Evolutionary conservation across 1,140 invertebrate species (phyloP).

Genomic region (Diachasmimorpha longicaudata): DNA sequence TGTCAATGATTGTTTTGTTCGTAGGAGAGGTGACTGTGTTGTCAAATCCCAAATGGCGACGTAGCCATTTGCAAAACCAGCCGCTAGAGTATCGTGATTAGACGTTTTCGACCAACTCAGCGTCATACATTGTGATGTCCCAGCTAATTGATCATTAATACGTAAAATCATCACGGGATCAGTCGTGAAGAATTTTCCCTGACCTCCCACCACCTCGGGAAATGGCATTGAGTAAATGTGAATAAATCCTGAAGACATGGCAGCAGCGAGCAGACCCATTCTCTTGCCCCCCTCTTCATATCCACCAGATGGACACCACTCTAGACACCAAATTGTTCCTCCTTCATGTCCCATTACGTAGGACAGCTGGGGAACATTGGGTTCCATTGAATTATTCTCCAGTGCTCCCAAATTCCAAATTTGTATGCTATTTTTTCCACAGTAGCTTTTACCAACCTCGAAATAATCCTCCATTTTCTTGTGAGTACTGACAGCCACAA

Average conservation of each 20-base stretch:
- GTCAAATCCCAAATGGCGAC: constrained; percentile 67
- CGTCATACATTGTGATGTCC: constrained; percentile 54
- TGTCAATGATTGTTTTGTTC: constrained; percentile 46
- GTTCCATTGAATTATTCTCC: constrained; percentile 34
- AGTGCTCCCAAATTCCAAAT: constrained; percentile 67
- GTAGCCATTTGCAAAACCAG: constrained; percentile 71
- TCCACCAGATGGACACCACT: constrained; percentile 79
- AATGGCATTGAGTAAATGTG: constrained; percentile 70
- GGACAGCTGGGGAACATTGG: constrained; percentile 43
- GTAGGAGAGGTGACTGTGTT: constrained; percentile 62
- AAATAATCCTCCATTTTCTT: constrained; percentile 58
- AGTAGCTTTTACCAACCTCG: constrained; percentile 47
- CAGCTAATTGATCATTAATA: constrained; percentile 40
- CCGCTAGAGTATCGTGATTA: constrained; percentile 63
- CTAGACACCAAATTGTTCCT: constrained; percentile 73
- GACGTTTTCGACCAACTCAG: constrained; percentile 59
- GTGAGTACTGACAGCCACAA: constrained; percentile 65
- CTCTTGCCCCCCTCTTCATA: constrained; percentile 60
- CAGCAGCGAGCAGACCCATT: constrained; percentile 74
- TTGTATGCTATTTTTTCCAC: constrained; percentile 64
- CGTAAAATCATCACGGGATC: constrained; percentile 54
- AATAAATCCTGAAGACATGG: constrained; percentile 69
- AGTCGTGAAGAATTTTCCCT: constrained; percentile 49
- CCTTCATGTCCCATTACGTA: constrained; percentile 69
- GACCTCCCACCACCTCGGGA: constrained; percentile 46